These are phyloP conservation scores for Margarornis squamiger DNA, from an alignment of 2,797 vertebrate species.

Conservation along the genomic window DNA sequence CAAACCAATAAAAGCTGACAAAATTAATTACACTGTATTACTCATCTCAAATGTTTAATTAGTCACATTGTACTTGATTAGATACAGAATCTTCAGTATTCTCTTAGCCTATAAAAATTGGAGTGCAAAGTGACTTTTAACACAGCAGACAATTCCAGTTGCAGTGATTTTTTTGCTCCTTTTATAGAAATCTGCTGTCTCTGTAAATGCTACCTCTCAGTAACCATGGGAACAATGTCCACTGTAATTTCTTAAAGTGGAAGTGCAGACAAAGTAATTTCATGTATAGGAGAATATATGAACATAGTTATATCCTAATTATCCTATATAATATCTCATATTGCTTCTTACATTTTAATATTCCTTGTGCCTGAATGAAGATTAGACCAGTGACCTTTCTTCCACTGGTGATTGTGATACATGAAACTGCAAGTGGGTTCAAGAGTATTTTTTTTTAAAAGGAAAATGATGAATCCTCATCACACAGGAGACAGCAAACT, in stretches of 20 bases:
- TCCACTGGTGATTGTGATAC: conserved; percentile 50
- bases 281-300: conserved; percentile 59
- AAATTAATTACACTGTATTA: conserved; percentile 57
- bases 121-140: conserved; percentile 29
- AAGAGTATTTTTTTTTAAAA: background rate
- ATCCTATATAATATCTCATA: conserved; percentile 57
- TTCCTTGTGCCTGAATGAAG: conserved; percentile 49
- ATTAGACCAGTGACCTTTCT: conserved; percentile 65
- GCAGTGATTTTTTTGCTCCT: conserved; percentile 21
- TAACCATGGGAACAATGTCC: conserved; percentile 73
- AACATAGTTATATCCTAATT: conserved; percentile 64
- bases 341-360: conserved; percentile 61
- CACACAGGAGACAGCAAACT: background rate
- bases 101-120: conserved; percentile 30
- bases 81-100: background rate
- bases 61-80: conserved; percentile 30
- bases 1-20: conserved; percentile 29
- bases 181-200: conserved; percentile 32
- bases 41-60: conserved; percentile 49
- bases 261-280: conserved; percentile 61
- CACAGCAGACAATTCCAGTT: background rate
- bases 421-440: conserved; percentile 38
- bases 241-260: conserved; percentile 63
- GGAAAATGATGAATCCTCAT: conserved; percentile 34
- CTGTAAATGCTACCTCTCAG: conserved; percentile 20